These are phyloP conservation scores for Julus scandinavius DNA, from an alignment of 2,888 invertebrate genomes.

Conservation along the genomic window DNA sequence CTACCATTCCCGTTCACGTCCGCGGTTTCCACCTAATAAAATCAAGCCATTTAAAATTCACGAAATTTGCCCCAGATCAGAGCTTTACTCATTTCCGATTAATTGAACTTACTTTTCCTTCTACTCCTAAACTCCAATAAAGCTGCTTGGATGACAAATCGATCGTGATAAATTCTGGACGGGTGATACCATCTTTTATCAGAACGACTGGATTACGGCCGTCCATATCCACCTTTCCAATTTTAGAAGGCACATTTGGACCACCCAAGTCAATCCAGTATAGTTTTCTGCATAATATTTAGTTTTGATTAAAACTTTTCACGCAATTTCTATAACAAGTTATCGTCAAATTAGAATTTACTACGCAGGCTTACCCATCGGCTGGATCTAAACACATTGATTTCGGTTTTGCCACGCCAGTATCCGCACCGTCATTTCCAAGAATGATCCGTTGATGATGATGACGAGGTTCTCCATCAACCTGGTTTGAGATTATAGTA, in stretches of 20 bases:
- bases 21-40: slow-evolving; percentile 63
- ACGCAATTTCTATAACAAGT: background rate
- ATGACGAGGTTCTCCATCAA: slow-evolving; percentile 85
- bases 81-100: background rate
- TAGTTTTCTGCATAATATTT: slow-evolving; percentile 72
- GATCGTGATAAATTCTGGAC: slow-evolving; percentile 86
- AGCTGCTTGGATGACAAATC: slow-evolving; percentile 80
- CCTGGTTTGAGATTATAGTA: slow-evolving; percentile 61
- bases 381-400: slow-evolving; percentile 89
- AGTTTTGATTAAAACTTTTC: background rate
- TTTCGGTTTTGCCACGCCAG: slow-evolving; percentile 87
- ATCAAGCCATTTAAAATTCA: background rate
- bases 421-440: slow-evolving; percentile 86
- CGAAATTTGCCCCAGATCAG: background rate
- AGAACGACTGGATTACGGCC: slow-evolving; percentile 82
- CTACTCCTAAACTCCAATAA: slow-evolving; percentile 79
- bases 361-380: slow-evolving; percentile 77
- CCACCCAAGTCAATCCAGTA: slow-evolving; percentile 98
- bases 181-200: slow-evolving; percentile 74
- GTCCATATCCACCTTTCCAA: slow-evolving; percentile 85
- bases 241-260: slow-evolving; percentile 86
- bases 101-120: slow-evolving; percentile 64
- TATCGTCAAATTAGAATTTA: background rate
- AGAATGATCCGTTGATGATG: slow-evolving; percentile 86
- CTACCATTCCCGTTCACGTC: slow-evolving; percentile 74